phyloP scores from a whole-genome alignment of 2,113 vertebrate genomes.

The Plecturocebus donacophilus region DNA sequence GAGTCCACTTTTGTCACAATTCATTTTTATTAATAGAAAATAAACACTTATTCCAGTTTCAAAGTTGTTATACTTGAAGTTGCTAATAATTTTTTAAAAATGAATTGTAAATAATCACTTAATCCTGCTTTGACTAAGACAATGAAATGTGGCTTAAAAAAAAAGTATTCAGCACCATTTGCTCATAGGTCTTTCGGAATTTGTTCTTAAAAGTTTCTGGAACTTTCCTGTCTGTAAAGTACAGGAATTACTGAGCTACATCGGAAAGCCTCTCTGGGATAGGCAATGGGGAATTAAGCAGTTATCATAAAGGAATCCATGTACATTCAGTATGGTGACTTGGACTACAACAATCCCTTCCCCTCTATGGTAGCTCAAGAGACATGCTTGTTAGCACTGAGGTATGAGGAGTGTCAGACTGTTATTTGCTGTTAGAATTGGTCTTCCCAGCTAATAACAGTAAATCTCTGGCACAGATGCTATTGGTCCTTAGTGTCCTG shows the following conservation, averaged over 20 bases:
- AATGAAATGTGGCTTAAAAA: conserved; percentile 58
- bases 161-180: conserved; percentile 77
- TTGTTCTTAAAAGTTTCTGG: conserved; percentile 61
- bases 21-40: conserved; percentile 92
- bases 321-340: neutral
- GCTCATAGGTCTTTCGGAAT: conserved; percentile 63
- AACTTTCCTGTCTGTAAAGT: conserved; percentile 50
- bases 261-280: conserved; percentile 54
- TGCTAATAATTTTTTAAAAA: conserved; percentile 83
- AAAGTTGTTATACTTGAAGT: conserved; percentile 74
- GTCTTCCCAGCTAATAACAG: conserved; percentile 48
- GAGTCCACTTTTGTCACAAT: conserved; percentile 85
- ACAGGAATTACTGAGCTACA: conserved; percentile 42
- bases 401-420: conserved; percentile 36
- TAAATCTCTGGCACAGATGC: conserved; percentile 54
- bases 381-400: conserved; percentile 45
- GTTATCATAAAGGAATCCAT: neutral
- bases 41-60: conserved; percentile 82
- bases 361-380: conserved; percentile 3
- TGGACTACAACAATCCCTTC: neutral
- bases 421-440: neutral
- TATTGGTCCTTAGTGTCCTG: conserved; percentile 47
- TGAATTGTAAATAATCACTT: conserved; percentile 63
- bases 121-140: conserved; percentile 70
- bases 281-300: conserved; percentile 32